Percentiles rank a stretch among this genome's conserved stretches.
Conservation (phyloP, 2,113 vertebrate species). For the Caranx ignobilis region DNA sequence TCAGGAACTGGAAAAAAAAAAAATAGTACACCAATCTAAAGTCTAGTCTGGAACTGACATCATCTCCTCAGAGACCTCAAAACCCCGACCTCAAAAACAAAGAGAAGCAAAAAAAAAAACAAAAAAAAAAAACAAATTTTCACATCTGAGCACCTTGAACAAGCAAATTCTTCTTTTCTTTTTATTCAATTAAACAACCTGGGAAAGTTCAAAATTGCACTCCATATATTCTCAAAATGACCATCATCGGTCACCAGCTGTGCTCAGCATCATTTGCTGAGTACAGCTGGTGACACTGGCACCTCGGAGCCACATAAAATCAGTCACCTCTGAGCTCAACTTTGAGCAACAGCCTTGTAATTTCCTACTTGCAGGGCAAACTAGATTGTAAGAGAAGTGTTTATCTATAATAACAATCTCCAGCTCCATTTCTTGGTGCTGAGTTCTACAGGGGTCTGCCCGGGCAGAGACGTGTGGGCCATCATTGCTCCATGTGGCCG, state of each 20-base stretch:
- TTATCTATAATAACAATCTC: slow-evolving; percentile 85
- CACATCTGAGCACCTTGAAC: too few species aligned
- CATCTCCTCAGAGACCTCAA: too few species aligned
- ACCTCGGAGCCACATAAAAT: slow-evolving; percentile 53
- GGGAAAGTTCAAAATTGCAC: neutral
- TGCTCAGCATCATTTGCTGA: slow-evolving; percentile 14
- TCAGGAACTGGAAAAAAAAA: too few species aligned
- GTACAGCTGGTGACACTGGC: slow-evolving; percentile 22
- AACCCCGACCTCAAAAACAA: too few species aligned
- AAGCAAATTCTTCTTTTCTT: neutral
- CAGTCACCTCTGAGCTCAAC: slow-evolving; percentile 54
- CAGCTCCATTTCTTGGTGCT: slow-evolving; percentile 59
- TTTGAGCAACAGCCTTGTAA: slow-evolving; percentile 74
- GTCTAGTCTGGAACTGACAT: too few species aligned
- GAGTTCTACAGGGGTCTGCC: slow-evolving; percentile 38
- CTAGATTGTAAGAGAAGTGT: slow-evolving; percentile 63
- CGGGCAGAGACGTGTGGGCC: slow-evolving; percentile 44
- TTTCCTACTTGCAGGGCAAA: slow-evolving; percentile 69
- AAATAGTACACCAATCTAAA: too few species aligned
- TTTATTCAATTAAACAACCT: neutral
- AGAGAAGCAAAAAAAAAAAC: too few species aligned
- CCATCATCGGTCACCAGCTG: slow-evolving; percentile 1
- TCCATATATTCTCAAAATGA: neutral
- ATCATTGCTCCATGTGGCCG: neutral
- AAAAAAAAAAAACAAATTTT: neutral